A percentile compares a stretch with the other conserved stretches of the same genome.
phyloP scores from a whole-genome alignment of 2,888 invertebrate species.

The Sinotaia quadrata region DNA sequence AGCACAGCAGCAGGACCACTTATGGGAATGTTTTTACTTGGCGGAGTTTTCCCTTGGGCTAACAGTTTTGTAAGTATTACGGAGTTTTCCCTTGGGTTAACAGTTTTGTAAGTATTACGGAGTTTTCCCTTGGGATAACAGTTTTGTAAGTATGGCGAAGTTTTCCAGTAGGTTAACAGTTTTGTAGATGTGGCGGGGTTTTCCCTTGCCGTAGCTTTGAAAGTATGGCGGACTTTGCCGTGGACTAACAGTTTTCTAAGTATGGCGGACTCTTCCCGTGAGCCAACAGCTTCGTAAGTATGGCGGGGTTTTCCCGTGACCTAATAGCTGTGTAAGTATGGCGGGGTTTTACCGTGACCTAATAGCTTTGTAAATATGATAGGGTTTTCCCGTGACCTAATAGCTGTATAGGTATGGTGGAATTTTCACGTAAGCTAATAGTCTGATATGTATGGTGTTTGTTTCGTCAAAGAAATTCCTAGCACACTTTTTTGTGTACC shows the following conservation, averaged over 20 bases:
- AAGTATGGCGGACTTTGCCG: constrained; percentile 73
- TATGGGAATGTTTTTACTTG: constrained; percentile 65
- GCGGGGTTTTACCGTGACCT: constrained; percentile 74
- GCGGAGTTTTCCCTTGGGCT: constrained; percentile 74
- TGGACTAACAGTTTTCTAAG: constrained; percentile 72
- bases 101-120: constrained; percentile 62
- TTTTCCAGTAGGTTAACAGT: constrained; percentile 74
- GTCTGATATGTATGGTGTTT: no score
- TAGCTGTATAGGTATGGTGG: constrained; percentile 59
- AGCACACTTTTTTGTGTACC: no score
- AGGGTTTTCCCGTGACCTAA: constrained; percentile 74
- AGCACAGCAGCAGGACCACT: constrained; percentile 67
- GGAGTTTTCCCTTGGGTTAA: constrained; percentile 74
- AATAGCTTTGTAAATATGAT: constrained; percentile 57
- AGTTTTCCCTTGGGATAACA: constrained; percentile 74
- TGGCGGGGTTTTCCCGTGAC: no score
- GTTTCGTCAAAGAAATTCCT: no score
- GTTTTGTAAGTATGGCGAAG: constrained; percentile 61
- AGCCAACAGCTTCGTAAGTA: constrained; percentile 62
- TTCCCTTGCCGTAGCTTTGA: constrained; percentile 74
- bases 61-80: constrained; percentile 63
- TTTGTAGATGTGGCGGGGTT: constrained; percentile 63
- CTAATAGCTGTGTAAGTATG: no score
- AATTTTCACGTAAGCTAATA: no score
- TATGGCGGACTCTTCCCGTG: constrained; percentile 75